Conservation (phyloP, 2,797 vertebrate species). For the Bothrops alternatus region DNA sequence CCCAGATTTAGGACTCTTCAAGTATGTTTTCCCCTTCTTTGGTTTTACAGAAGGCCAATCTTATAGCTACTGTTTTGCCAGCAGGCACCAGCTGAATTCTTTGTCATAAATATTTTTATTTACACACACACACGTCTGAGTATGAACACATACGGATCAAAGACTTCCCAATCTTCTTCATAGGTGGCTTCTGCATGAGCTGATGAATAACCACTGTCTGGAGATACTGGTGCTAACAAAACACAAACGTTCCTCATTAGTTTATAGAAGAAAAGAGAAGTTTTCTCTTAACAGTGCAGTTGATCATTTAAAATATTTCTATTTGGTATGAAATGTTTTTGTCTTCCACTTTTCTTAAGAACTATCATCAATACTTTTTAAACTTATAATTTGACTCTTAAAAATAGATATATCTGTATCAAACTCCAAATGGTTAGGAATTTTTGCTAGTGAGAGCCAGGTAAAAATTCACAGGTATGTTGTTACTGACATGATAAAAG, state of each 20-base stretch:
- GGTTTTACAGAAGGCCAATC: not conserved
- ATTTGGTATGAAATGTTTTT: not conserved
- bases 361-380: not conserved
- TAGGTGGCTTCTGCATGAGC: constrained; percentile 91
- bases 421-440: not conserved
- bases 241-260: constrained; percentile 55
- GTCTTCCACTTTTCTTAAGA: not conserved
- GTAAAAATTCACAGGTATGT: not conserved
- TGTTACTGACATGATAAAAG: not conserved
- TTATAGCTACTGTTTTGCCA: not conserved
- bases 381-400: not conserved
- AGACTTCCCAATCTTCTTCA: constrained; percentile 99
- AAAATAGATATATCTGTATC: not conserved
- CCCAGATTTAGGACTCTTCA: not conserved
- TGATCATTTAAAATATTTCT: not conserved
- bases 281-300: rapidly evolving
- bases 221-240: constrained; percentile 85
- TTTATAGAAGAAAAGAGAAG: not conserved
- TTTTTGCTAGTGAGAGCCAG: not conserved
- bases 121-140: not conserved
- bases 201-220: constrained; percentile 86
- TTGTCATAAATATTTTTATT: not conserved
- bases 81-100: not conserved
- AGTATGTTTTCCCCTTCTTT: too few species aligned
- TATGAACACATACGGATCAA: constrained; percentile 90